phyloP scores from a whole-genome alignment of 2,888 invertebrate genomes.

The Drosophila eohydei region DNA sequence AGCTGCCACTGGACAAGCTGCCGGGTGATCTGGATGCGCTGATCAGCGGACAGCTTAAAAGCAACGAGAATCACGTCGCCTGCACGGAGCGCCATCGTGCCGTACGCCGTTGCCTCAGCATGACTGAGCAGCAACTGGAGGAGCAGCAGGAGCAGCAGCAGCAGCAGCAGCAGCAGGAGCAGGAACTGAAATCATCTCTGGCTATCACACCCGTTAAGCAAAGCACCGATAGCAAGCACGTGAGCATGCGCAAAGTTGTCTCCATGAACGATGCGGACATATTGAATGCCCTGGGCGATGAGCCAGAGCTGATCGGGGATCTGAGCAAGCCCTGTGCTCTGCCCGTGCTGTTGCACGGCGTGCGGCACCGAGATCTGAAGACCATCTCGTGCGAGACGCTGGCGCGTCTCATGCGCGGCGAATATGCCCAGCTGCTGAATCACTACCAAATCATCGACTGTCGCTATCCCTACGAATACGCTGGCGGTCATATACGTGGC shows the following conservation, averaged over 20 bases:
- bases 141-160: background rate
- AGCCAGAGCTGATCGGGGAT: constrained; percentile 93
- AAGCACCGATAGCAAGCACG: constrained; percentile 41
- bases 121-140: constrained; percentile 80
- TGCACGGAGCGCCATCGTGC: constrained; percentile 70
- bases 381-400: constrained; percentile 91
- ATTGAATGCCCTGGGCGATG: constrained; percentile 89
- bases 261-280: constrained; percentile 92
- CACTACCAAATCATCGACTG: constrained; percentile 94
- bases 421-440: constrained; percentile 87
- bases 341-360: constrained; percentile 87
- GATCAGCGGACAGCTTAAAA: constrained; percentile 86
- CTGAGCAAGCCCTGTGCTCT: constrained; percentile 90
- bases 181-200: background rate
- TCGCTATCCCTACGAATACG: constrained; percentile 97
- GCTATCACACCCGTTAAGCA: constrained; percentile 40
- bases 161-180: background rate
- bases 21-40: constrained; percentile 87
- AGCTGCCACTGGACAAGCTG: constrained; percentile 62
- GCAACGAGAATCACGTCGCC: constrained; percentile 24
- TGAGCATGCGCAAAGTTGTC: constrained; percentile 87
- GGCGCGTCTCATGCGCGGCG: constrained; percentile 89
- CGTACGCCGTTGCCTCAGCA: constrained; percentile 85
- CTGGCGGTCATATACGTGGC: constrained; percentile 94
- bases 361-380: constrained; percentile 92